Conservation (phyloP, 2,888 invertebrate species). For the Agrotis exclamationis region DNA sequence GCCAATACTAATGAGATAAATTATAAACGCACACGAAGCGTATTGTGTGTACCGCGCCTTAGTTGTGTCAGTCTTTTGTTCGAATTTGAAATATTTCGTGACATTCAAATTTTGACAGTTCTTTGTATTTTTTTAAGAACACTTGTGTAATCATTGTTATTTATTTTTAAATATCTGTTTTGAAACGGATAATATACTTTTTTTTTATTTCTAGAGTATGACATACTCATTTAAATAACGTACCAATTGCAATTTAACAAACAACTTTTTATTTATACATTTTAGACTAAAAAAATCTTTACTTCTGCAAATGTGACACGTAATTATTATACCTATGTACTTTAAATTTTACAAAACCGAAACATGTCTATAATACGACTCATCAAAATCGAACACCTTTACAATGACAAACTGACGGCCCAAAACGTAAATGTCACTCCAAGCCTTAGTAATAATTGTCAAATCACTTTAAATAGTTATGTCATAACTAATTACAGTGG, state of each 20-base stretch:
- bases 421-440: constrained; percentile 21
- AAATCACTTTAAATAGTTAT: constrained; percentile 57
- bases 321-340: neutral
- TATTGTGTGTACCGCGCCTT: constrained; percentile 49
- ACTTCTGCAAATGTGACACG: neutral
- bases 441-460: constrained; percentile 41
- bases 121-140: constrained; percentile 28
- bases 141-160: constrained; percentile 31
- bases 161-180: neutral
- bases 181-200: too few relatives aligned
- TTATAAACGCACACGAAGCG: constrained; percentile 58
- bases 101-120: constrained; percentile 34
- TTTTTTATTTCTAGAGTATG: too few relatives aligned
- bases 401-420: constrained; percentile 9
- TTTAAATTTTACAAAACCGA: neutral
- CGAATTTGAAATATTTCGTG: constrained; percentile 56
- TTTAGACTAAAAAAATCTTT: neutral
- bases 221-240: too few relatives aligned
- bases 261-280: neutral
- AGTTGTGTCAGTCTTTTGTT: constrained; percentile 48
- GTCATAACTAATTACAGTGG: constrained; percentile 55
- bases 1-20: constrained; percentile 68
- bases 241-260: neutral
- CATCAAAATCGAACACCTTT: constrained; percentile 2
- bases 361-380: constrained; percentile 2